Evolutionary conservation across 2,888 invertebrate genomes (phyloP).

Genomic region (Sminthurides aquaticus): DNA sequence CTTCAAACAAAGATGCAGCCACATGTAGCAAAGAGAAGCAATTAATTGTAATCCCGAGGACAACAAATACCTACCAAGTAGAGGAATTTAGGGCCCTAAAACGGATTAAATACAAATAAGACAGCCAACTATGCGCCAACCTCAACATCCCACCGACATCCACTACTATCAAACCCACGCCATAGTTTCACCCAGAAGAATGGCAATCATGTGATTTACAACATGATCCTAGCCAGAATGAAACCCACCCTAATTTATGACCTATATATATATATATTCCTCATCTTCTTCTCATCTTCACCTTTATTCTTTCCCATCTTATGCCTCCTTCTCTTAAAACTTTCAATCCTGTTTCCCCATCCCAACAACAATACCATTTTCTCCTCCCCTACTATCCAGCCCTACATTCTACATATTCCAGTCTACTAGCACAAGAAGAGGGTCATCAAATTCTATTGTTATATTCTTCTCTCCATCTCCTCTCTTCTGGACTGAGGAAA

Average conservation of each 20-base stretch:
- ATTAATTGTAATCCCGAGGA: not conserved
- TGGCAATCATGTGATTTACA: slow-evolving; percentile 22
- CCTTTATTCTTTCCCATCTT: slow-evolving; percentile 1
- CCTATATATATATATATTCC: slow-evolving; percentile 33
- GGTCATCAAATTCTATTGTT: slow-evolving; percentile 8
- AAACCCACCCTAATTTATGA: slow-evolving; percentile 44
- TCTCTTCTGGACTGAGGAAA: not conserved
- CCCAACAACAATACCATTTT: too few relatives aligned
- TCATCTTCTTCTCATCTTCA: slow-evolving; percentile 22
- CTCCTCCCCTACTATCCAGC: too few relatives aligned
- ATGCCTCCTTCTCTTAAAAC: not conserved
- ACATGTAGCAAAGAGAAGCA: too few relatives aligned
- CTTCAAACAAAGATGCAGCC: too few relatives aligned
- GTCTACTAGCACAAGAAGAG: too few relatives aligned
- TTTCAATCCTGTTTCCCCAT: too few relatives aligned
- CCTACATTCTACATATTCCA: too few relatives aligned
- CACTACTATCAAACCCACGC: too few relatives aligned
- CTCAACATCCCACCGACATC: too few relatives aligned
- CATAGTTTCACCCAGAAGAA: slow-evolving; percentile 12
- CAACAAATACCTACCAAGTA: not conserved
- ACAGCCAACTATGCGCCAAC: too few relatives aligned
- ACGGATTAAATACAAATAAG: not conserved
- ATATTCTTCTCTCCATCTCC: slow-evolving; percentile 1
- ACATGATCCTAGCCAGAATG: slow-evolving; percentile 11
- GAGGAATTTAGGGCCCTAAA: not conserved